Percentiles rank a stretch among this genome's conserved stretches.
Conservation (phyloP, 2,113 vertebrate genomes). For the Trachemys scripta region DNA sequence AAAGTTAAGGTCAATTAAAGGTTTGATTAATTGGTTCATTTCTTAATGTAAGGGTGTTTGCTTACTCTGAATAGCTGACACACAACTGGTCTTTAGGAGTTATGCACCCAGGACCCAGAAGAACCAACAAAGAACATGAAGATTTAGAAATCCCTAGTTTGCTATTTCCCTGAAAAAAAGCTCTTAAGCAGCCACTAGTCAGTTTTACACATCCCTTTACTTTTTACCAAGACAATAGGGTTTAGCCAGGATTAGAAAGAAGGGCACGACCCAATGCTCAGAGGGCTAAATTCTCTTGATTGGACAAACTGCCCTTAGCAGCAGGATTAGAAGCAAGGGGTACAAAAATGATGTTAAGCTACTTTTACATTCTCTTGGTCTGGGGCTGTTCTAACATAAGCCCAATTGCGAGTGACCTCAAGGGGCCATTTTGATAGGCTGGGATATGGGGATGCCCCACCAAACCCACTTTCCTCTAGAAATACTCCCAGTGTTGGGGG, state of each 20-base stretch:
- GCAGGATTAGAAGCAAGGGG: background rate
- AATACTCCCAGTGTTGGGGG: background rate
- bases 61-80: background rate
- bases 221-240: background rate
- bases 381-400: background rate
- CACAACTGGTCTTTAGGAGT: background rate
- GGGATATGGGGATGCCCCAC: background rate
- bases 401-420: background rate
- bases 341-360: background rate
- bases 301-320: background rate
- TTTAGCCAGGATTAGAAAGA: background rate
- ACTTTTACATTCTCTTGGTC: background rate
- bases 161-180: background rate
- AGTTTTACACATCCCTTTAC: background rate
- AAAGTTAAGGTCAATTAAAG: no score
- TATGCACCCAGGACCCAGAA: background rate
- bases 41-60: background rate
- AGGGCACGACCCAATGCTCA: background rate
- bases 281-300: background rate
- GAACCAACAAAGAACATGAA: background rate
- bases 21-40: background rate
- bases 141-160: background rate
- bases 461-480: background rate
- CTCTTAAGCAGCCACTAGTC: background rate
- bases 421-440: background rate